Conservation (phyloP, 2,888 invertebrate genomes). For the Tinea semifulvella region DNA sequence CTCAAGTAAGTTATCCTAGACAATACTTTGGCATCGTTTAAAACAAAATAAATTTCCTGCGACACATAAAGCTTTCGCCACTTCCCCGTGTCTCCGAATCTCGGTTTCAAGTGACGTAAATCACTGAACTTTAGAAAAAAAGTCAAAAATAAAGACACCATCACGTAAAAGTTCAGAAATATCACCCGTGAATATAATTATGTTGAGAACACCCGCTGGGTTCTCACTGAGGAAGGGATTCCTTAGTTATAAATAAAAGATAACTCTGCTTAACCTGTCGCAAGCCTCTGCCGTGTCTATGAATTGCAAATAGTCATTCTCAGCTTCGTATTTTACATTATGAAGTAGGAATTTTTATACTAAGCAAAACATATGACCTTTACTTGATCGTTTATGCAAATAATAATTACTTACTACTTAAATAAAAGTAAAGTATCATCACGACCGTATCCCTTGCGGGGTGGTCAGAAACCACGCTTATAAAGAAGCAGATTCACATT, state of each 20-base stretch:
- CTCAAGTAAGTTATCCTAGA: constrained; percentile 11
- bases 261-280: constrained; percentile 53
- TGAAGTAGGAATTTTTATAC: not conserved
- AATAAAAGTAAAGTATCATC: too few relatives aligned
- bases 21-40: constrained; percentile 35
- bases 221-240: constrained; percentile 44
- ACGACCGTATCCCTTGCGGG: too few relatives aligned
- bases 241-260: constrained; percentile 64
- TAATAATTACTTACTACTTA: too few relatives aligned
- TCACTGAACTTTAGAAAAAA: constrained; percentile 56
- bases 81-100: constrained; percentile 47
- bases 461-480: too few relatives aligned
- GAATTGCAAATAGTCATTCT: constrained; percentile 53
- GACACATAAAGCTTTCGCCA: constrained; percentile 58
- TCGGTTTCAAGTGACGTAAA: constrained; percentile 50
- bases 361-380: not conserved
- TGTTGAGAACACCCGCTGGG: constrained; percentile 59
- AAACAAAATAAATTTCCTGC: constrained; percentile 50
- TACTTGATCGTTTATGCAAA: too few relatives aligned
- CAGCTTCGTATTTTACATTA: constrained; percentile 3
- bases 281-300: constrained; percentile 43
- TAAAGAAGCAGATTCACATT: too few relatives aligned
- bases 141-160: constrained; percentile 49
- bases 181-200: constrained; percentile 64
- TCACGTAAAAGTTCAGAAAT: constrained; percentile 64